phyloP scores from a whole-genome alignment of 2,113 vertebrate genomes.

The Empidonax alnorum region DNA sequence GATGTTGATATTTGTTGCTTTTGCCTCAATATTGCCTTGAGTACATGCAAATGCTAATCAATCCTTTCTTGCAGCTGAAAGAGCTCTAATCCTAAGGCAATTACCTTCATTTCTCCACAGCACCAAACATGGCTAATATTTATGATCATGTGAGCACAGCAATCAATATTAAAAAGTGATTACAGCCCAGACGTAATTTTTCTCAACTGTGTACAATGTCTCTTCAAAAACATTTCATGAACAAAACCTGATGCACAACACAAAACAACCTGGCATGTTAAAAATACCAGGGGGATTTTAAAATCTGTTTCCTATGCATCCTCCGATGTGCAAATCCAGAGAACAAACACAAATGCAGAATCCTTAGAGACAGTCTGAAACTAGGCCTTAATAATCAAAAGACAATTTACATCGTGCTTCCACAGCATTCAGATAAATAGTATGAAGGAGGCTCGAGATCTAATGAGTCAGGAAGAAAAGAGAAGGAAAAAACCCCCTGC shows the following conservation, averaged over 20 bases:
- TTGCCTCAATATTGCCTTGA: conserved; percentile 74
- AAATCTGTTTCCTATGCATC: conserved; percentile 75
- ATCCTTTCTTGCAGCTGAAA: conserved; percentile 78
- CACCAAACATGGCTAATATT: conserved; percentile 85
- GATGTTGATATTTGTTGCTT: conserved; percentile 72
- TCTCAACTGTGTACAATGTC: conserved; percentile 72
- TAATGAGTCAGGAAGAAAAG: conserved; percentile 76
- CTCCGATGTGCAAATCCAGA: conserved; percentile 77
- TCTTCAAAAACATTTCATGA: conserved; percentile 70
- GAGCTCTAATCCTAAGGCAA: conserved; percentile 84
- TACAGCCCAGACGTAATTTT: conserved; percentile 77
- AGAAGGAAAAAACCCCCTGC: conserved; percentile 35
- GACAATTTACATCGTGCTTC: conserved; percentile 84
- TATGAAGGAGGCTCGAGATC: conserved; percentile 73
- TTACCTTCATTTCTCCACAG: conserved; percentile 83
- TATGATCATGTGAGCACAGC: conserved; percentile 83
- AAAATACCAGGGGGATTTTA: conserved; percentile 72
- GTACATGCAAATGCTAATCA: conserved; percentile 81
- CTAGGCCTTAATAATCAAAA: conserved; percentile 89
- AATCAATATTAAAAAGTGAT: conserved; percentile 81
- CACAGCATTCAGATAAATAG: conserved; percentile 77
- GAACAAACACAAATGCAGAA: conserved; percentile 80
- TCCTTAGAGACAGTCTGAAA: conserved; percentile 81
- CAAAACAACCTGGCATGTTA: conserved; percentile 73
- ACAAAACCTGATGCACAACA: conserved; percentile 72